A percentile compares a stretch with the other conserved stretches of the same genome.
Conservation (phyloP, 2,888 invertebrate species). For the Ceraclea dissimilis region DNA sequence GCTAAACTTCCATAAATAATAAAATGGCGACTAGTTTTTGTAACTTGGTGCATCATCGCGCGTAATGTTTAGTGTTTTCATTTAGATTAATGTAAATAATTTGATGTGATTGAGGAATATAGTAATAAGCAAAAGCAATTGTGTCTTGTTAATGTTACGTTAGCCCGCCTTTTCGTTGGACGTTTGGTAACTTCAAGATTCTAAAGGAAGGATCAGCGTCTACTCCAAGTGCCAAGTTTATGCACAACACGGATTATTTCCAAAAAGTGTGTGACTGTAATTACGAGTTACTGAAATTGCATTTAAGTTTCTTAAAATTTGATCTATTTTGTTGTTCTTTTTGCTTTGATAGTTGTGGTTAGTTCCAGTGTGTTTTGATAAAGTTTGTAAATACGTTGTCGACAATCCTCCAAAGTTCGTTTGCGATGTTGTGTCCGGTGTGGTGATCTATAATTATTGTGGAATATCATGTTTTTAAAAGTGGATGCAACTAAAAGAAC, state of each 20-base stretch:
- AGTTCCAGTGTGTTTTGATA: not conserved
- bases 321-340: not conserved
- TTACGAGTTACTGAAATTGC: not conserved
- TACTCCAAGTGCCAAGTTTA: slow-evolving; percentile 1
- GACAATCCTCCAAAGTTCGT: not conserved
- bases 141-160: slow-evolving; percentile 17
- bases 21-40: slow-evolving; percentile 47
- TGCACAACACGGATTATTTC: not conserved
- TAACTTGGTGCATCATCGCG: slow-evolving; percentile 20
- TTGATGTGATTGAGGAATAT: not conserved
- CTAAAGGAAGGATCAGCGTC: slow-evolving; percentile 19
- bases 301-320: not conserved
- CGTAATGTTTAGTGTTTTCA: slow-evolving; percentile 19
- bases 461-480: not conserved
- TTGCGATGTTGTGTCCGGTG: not conserved
- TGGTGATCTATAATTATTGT: not conserved
- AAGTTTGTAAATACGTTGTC: slow-evolving; percentile 1
- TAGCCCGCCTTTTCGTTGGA: slow-evolving; percentile 10
- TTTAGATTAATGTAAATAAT: slow-evolving; percentile 3
- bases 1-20: slow-evolving; percentile 41
- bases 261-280: no score
- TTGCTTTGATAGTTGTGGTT: not conserved
- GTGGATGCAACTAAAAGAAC: not conserved
- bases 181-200: slow-evolving; percentile 12
- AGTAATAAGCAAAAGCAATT: slow-evolving; percentile 1